Evolutionary conservation across 2,888 invertebrate species (phyloP), one percentile per base, ranked within the genome.

Genomic region (Atrina japonica): DNA sequence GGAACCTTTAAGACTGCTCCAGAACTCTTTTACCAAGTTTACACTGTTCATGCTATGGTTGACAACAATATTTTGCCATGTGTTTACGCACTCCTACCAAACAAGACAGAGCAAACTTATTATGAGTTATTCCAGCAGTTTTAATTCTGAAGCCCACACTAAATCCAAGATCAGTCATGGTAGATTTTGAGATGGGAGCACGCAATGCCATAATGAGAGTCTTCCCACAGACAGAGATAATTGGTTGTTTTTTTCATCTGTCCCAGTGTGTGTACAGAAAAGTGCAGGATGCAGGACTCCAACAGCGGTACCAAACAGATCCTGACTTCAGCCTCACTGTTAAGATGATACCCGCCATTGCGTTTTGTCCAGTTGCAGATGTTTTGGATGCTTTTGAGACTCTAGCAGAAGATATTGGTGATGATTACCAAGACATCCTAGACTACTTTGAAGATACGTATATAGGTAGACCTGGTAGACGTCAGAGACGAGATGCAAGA

Each of bases 221-320:
- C 6, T 77, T 78, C 49, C 75, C 70, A 18, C 59, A 55, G 7
- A 35, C 53, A 18, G 35, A 21, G 21, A 49, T 76, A n/a, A 69
- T 71, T 23, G 75, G 69, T 3, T 77, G 74, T 49, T 66, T 74
- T 35, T 77, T 78, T 49, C 74, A 78, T 45, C 78, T 61, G 47
- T 66, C 66, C 6, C 67, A 76, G 43, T 64, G 67, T 23, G 65
- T 75, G 9, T 78, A 67, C 70, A 56, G 63, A n/a, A 73, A 69
- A 18, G 49, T 45, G 23, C 73, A 77, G 25, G 23, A n/a, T 1
- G 43, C 56, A 25, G 75, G 75, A 53, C 70, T 77, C 3, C 49
- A 53, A 40, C 40, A 14, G 2, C n/a, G 21, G 27, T 70, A 70
- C 67, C 50, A 40, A 52, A 50, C 56, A 2, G 52, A 77, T 27